Evolutionary conservation across 2,797 vertebrate genomes (phyloP), one percentile per base, ranked within the genome.

Genomic region (Channallabes apus): DNA sequence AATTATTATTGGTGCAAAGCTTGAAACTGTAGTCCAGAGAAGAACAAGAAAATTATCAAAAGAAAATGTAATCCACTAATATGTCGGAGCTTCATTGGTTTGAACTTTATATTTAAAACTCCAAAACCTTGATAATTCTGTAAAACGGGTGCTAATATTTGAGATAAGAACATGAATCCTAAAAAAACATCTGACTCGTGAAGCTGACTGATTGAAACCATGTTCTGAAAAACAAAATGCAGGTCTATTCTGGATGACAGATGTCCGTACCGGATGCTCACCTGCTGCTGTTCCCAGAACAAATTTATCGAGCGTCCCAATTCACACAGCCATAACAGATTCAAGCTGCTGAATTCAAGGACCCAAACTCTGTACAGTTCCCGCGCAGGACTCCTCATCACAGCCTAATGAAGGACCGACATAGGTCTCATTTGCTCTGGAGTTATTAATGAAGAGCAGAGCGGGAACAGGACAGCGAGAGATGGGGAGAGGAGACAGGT

Each of bases 371-470:
- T 35, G 18, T 38, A 22, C 27, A 14, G 58, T 24, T 46, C 20
- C 20, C 69, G 9, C 58, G 38, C 35, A 59, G 58, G 61, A 54
- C 64, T 51, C 22, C 24, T 65, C 22, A n/a, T 35, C 64, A 38
- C n/a, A 3, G 17, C 56, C 24, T 78, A 78, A 64, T 65, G 46
- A 64, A 83, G 27, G 68, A 62, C 29, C 41, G 8, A 27, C 75
- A 6, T 20, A 18, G 65, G 56, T 64, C 76, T 73, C 82, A 46
- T 73, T 83, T 86, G 51, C 54, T 64, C 82, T 35, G 11, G 8
- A 68, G 77, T 84, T 87, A 84, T 87, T 87, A 84, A 81, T 76
- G 69, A 54, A 68, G 51, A 18, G 4, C n/a, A 9, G 58, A 51
- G 67, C 15, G 4, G 58, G 35, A 80, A 27, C 65, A 71, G 11